These are phyloP conservation scores for Stegodyphus mimosarum DNA, from an alignment of 1,140 invertebrate species.

Conservation along the genomic window DNA sequence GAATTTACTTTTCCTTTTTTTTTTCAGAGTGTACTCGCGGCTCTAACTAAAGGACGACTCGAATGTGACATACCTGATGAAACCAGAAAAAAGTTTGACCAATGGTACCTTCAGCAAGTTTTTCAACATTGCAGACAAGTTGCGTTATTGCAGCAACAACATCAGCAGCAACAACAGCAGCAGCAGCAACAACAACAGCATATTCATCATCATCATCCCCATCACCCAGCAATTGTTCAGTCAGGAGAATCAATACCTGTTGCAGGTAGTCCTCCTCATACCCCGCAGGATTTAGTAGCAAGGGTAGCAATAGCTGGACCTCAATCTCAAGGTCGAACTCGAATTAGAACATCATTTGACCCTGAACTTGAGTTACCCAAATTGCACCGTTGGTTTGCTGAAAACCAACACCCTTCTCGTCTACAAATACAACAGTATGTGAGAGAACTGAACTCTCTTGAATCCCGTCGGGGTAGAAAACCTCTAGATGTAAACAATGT, in stretches of 20 bases:
- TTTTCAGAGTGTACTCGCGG: conserved; percentile 54
- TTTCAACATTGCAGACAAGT: conserved; percentile 64
- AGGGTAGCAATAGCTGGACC: conserved; percentile 32
- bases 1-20: neutral
- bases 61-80: conserved; percentile 66
- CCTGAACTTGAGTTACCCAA: conserved; percentile 94
- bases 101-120: conserved; percentile 69
- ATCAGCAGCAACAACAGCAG: conserved; percentile 72
- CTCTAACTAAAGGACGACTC: conserved; percentile 60
- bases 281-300: conserved; percentile 28
- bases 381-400: conserved; percentile 92
- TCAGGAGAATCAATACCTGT: conserved; percentile 27
- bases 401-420: conserved; percentile 88
- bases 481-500: conserved; percentile 97
- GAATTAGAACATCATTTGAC: conserved; percentile 82
- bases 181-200: conserved; percentile 68
- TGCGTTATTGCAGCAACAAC: conserved; percentile 68
- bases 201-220: conserved; percentile 24
- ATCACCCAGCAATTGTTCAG: conserved; percentile 39
- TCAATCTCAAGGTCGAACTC: conserved; percentile 46
- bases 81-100: conserved; percentile 67
- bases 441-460: conserved; percentile 89
- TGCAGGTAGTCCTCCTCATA: conserved; percentile 25
- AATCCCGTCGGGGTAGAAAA: conserved; percentile 90
- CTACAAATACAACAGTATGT: conserved; percentile 93